Percentiles rank a stretch among this genome's conserved stretches.
These are phyloP conservation scores for Oscheius sp. DNA, from an alignment of 2,888 invertebrate species.

Conservation along the genomic window DNA sequence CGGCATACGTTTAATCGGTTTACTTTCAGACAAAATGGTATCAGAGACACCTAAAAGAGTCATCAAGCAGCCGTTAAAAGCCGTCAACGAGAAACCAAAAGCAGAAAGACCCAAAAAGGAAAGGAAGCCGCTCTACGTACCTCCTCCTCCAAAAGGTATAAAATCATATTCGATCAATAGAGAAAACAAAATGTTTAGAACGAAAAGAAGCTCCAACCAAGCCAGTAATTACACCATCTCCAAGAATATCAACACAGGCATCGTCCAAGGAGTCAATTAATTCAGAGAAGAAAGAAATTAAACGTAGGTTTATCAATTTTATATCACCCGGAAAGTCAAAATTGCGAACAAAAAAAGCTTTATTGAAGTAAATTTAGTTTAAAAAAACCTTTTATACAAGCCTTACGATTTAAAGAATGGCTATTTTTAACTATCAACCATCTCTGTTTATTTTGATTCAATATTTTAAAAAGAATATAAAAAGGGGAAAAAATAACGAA, in stretches of 20 bases:
- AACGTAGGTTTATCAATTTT: no score
- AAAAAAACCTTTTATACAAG: no score
- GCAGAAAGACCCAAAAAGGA: conserved; percentile 47
- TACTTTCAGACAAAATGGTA: conserved; percentile 32
- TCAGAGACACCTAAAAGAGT: conserved; percentile 26
- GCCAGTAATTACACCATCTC: not conserved
- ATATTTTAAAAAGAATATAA: not conserved
- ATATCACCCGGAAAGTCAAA: no score
- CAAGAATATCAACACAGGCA: not conserved
- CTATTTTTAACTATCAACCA: no score
- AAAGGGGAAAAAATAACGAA: not conserved
- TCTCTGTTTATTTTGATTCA: not conserved
- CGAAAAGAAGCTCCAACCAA: conserved; percentile 31
- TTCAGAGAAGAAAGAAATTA: conserved; percentile 6
- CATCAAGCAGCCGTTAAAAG: conserved; percentile 40
- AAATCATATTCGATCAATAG: no score
- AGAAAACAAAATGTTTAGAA: conserved; percentile 34
- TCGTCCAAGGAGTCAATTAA: not conserved
- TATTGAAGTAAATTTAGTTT: no score
- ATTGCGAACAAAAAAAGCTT: no score
- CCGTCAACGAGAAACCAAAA: conserved; percentile 33
- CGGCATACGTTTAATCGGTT: not conserved
- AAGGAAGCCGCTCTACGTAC: conserved; percentile 49
- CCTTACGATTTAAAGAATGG: no score
- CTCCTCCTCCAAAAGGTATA: conserved; percentile 50